Percentiles rank a stretch among this genome's conserved stretches.
These are phyloP conservation scores for Alectura lathami DNA, from an alignment of 2,113 vertebrate genomes.

Conservation along the genomic window DNA sequence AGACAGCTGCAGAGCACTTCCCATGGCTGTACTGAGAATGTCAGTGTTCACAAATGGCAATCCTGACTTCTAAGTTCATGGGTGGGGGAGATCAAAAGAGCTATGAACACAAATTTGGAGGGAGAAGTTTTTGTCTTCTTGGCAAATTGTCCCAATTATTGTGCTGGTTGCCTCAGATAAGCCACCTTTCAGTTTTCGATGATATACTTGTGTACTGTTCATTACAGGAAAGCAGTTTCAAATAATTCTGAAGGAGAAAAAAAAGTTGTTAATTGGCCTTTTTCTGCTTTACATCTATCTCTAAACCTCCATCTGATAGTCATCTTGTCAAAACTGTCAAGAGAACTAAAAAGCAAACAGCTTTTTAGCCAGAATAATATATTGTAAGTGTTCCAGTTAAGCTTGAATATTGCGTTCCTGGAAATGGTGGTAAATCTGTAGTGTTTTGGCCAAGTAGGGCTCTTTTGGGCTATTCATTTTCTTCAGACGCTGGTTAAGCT, in stretches of 20 bases:
- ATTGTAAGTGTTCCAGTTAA: neutral
- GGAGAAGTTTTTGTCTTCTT: neutral
- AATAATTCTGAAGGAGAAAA: neutral
- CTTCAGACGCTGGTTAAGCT: neutral
- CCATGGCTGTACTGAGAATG: neutral
- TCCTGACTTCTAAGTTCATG: neutral
- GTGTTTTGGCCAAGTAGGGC: neutral
- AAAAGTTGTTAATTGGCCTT: neutral
- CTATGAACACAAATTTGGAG: neutral
- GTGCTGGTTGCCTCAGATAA: neutral
- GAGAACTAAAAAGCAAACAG: constrained; percentile 10
- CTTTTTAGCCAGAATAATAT: constrained; percentile 1
- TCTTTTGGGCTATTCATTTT: neutral
- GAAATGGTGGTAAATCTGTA: neutral
- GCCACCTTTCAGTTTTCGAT: neutral
- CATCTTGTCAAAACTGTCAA: constrained; percentile 32
- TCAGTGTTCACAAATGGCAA: neutral
- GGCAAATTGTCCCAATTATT: neutral
- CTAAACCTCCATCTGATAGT: constrained; percentile 5
- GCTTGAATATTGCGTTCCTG: neutral
- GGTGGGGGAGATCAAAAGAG: neutral
- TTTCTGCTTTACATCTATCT: constrained; percentile 1
- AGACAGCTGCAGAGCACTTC: neutral
- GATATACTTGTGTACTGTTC: neutral
- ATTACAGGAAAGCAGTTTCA: neutral